phyloP scores from a whole-genome alignment of 2,113 vertebrate species.

The Galbula dea region DNA sequence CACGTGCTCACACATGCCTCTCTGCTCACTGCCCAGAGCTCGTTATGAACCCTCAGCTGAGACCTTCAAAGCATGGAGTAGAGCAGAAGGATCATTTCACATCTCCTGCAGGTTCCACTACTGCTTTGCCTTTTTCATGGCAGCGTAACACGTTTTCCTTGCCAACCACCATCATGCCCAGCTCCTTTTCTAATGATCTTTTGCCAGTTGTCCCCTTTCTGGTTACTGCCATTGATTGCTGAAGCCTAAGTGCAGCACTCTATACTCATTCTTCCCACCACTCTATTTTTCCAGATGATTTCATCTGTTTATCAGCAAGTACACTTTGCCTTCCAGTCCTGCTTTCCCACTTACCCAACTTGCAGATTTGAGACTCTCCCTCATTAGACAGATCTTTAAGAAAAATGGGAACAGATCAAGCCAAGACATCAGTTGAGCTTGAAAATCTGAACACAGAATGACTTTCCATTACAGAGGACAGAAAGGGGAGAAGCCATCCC shows the following conservation, averaged over 20 bases:
- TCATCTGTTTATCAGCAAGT: background rate
- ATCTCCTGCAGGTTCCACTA: background rate
- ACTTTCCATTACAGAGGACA: background rate
- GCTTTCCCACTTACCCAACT: background rate
- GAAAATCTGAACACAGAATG: background rate
- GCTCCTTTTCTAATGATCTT: background rate
- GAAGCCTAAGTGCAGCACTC: background rate
- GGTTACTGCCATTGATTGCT: background rate
- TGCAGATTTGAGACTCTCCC: background rate
- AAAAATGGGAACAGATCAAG: background rate
- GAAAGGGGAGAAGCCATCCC: background rate
- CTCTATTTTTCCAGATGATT: background rate
- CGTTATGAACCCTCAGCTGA: background rate
- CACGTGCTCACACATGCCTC: background rate
- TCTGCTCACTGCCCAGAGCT: background rate
- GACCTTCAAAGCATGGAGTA: background rate
- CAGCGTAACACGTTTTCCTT: background rate
- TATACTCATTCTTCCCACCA: background rate
- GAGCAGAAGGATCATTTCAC: background rate
- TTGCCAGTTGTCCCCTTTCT: background rate
- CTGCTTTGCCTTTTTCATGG: background rate
- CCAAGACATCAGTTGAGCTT: background rate
- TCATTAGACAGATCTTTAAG: background rate
- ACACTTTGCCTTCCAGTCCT: background rate
- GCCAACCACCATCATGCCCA: background rate